Percentiles rank a stretch among this genome's conserved stretches.
Evolutionary conservation across 1,140 invertebrate species (phyloP).

Genomic region (Adelges cooleyi): DNA sequence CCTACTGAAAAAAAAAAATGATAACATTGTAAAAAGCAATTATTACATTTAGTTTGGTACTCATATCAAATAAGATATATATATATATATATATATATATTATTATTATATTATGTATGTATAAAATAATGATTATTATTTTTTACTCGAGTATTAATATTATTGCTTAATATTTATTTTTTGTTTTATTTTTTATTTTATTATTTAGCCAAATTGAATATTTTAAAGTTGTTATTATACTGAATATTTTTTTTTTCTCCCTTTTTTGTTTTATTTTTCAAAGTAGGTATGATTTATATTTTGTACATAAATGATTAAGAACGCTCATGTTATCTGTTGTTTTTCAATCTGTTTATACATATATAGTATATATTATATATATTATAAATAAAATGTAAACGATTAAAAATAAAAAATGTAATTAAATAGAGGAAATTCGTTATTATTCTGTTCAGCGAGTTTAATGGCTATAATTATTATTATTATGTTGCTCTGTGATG

Average conservation of each 20-base stretch:
- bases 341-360: slow-evolving; percentile 29
- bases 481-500: too few relatives aligned
- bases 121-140: too few relatives aligned
- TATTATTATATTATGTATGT: too few relatives aligned
- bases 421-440: slow-evolving; percentile 24
- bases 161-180: slow-evolving; percentile 24
- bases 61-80: slow-evolving; percentile 12
- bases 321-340: slow-evolving; percentile 28
- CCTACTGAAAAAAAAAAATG: slow-evolving; percentile 22
- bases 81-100: background rate
- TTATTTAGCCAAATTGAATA: slow-evolving; percentile 29
- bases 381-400: slow-evolving; percentile 26
- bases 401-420: slow-evolving; percentile 27
- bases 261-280: background rate
- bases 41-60: slow-evolving; percentile 6
- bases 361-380: slow-evolving; percentile 21
- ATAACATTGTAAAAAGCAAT: too few relatives aligned
- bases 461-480: too few relatives aligned
- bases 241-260: slow-evolving; percentile 28
- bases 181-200: slow-evolving; percentile 24
- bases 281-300: slow-evolving; percentile 27
- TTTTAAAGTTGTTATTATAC: slow-evolving; percentile 28
- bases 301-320: slow-evolving; percentile 27
- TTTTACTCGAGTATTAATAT: slow-evolving; percentile 23
- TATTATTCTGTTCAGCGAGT: too few relatives aligned